phyloP scores from a whole-genome alignment of 2,888 invertebrate genomes.

The Emmelina monodactyla region DNA sequence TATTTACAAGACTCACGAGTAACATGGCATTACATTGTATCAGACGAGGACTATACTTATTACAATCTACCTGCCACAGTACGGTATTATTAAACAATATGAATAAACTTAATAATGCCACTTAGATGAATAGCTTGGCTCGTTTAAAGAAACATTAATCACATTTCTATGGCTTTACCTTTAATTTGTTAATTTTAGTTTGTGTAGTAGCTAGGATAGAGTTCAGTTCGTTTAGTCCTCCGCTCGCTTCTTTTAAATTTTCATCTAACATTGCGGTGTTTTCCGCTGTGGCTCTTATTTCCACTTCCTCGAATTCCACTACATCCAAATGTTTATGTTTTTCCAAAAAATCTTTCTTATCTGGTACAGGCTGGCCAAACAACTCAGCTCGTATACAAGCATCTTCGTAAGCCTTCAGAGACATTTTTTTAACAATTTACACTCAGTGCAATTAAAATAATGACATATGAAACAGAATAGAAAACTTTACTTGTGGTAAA shows the following conservation, averaged over 20 bases:
- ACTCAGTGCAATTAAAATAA: no score
- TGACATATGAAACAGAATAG: no score
- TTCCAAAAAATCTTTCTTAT: constrained; percentile 70
- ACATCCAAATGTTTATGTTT: constrained; percentile 62
- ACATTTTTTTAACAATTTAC: constrained; percentile 43
- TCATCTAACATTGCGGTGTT: constrained; percentile 58
- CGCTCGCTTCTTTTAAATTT: constrained; percentile 72
- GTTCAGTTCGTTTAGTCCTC: constrained; percentile 82
- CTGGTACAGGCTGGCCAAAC: constrained; percentile 74
- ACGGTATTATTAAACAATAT: no score
- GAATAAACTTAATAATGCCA: no score
- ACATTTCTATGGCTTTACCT: constrained; percentile 51
- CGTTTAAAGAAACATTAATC: no score
- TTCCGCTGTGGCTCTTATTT: constrained; percentile 46
- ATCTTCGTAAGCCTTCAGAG: constrained; percentile 74
- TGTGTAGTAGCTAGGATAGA: constrained; percentile 82
- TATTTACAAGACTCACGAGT: no score
- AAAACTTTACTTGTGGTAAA: no score
- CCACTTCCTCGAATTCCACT: constrained; percentile 61
- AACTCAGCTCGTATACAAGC: constrained; percentile 82
- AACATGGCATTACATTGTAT: no score
- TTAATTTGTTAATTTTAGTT: constrained; percentile 84
- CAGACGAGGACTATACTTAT: no score
- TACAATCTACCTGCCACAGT: no score
- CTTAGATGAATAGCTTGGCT: no score